Conservation (phyloP, 2,113 vertebrate genomes). For the Hippopotamus amphibius region DNA sequence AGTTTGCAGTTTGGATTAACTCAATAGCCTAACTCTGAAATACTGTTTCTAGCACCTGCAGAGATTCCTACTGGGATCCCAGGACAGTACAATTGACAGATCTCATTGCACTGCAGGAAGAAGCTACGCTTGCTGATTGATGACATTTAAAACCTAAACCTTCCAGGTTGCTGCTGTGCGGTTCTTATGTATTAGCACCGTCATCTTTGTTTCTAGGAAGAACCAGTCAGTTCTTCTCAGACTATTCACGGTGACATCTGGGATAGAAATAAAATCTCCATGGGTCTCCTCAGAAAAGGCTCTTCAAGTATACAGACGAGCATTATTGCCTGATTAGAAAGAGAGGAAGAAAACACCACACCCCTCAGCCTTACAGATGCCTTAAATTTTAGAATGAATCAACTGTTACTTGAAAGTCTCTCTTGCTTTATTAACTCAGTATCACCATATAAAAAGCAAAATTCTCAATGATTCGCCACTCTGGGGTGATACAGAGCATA, state of each 20-base stretch:
- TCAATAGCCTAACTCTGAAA: conserved; percentile 23
- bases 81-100: neutral
- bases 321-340: neutral
- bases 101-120: neutral
- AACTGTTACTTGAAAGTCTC: neutral
- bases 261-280: neutral
- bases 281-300: neutral
- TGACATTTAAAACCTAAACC: conserved; percentile 26
- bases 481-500: conserved; percentile 51
- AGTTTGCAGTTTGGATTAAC: neutral
- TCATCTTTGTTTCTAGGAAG: conserved; percentile 15
- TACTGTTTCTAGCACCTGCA: neutral
- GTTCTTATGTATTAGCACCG: neutral
- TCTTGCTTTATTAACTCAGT: conserved; percentile 26
- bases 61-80: neutral
- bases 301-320: neutral
- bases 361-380: neutral
- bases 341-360: neutral
- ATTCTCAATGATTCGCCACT: neutral
- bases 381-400: conserved; percentile 26
- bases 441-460: neutral
- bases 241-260: neutral
- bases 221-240: neutral
- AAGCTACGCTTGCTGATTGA: neutral
- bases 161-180: neutral